Percentiles rank a stretch among this genome's conserved stretches.
These are phyloP conservation scores for Heliangelus exortis DNA, from an alignment of 2,797 vertebrate genomes.

Conservation along the genomic window DNA sequence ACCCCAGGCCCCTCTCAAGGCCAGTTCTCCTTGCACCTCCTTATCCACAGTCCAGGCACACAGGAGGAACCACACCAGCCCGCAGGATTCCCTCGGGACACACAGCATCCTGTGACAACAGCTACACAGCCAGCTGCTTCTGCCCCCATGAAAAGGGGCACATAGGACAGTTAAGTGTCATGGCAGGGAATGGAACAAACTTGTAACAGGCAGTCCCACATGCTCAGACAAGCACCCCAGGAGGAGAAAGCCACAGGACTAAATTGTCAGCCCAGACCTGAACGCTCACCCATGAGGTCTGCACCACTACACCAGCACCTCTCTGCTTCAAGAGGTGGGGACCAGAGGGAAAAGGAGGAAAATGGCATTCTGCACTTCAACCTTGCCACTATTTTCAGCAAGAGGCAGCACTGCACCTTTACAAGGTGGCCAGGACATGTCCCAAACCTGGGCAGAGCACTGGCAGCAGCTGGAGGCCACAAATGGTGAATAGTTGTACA, in stretches of 20 bases:
- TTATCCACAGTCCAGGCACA: background rate
- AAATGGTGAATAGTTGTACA: background rate
- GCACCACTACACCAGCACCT: background rate
- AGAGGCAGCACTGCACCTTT: background rate
- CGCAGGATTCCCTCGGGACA: background rate
- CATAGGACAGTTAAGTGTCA: background rate
- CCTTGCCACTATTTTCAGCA: background rate
- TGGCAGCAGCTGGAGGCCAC: background rate
- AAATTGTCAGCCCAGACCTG: background rate
- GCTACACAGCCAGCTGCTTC: background rate
- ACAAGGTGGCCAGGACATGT: background rate
- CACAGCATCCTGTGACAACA: background rate
- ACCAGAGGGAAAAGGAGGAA: background rate
- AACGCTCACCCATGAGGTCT: background rate
- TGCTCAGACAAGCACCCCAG: background rate
- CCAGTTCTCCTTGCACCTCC: background rate
- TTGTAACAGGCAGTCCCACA: fast-evolving
- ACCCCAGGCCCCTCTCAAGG: background rate
- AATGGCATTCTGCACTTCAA: background rate
- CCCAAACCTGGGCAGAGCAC: background rate
- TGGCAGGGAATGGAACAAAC: background rate
- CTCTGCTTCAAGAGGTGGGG: background rate
- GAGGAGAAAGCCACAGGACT: background rate
- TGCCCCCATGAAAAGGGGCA: background rate
- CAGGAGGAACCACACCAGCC: background rate